Base-by-base conservation (phyloP, 2,113 vertebrate genomes). In the Rutilus rutilus region DNA sequence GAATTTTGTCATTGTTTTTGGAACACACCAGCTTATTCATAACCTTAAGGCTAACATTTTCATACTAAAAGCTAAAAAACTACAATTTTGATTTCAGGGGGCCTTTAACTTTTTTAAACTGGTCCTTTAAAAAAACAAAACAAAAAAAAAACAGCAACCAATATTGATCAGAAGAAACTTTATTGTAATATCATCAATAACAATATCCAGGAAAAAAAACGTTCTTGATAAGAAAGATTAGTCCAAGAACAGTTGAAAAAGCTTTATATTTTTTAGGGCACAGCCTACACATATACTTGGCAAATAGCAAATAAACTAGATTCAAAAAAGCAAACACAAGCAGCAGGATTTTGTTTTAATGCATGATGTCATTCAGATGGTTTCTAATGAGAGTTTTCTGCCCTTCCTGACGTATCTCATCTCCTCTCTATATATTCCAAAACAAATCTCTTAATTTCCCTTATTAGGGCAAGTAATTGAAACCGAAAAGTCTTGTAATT, bases 381-480 rank as follows among this genome's bases (percentile, higher is more conserved):
- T 11, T n/a, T n/a, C n/a, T n/a, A n/a, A n/a, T n/a, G n/a, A n/a
- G n/a, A n/a, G n/a, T n/a, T 54, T 79, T 42, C 74, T 62, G 78
- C 57, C 52, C 9, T 60, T 57, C 33, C 57, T 7, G 6, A 21
- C 2, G 2, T 47, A 60, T 80, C 59, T 80, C n/a, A 30, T 80
- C 78, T 64, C 47, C 23, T 30, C 57, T 79, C 77, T 59, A 15
- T 52, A 17, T 59, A 60, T 8, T 54, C 54, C 54, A 21, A 78
- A 79, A 79, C 57, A 62, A 42, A 79, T 23, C 21, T 62, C 78
- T 79, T 62, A 23, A 62, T 79, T 23, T 79, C 36, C 5, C 78
- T 17, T 79, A 79, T 62, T 79, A 79, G 23, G 33, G 36, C 21
- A 45, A 57, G 60, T 81, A 64, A 81, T 81, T 81, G 78, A 81